Conservation (phyloP, 2,888 invertebrate species). For the Hesperia comma region DNA sequence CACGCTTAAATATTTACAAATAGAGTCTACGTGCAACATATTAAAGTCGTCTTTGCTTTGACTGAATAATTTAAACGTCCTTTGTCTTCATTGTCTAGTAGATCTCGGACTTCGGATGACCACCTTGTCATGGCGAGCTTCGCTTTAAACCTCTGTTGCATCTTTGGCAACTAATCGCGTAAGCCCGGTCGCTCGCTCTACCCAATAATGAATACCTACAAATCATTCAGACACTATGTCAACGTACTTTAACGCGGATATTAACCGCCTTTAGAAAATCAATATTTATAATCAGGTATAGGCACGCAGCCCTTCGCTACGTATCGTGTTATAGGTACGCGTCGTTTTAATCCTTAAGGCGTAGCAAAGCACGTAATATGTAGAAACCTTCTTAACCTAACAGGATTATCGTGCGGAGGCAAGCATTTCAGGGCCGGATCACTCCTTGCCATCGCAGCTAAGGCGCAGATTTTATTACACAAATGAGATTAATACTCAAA, state of each 20-base stretch:
- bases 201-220: slow-evolving; percentile 75
- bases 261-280: slow-evolving; percentile 44
- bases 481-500: slow-evolving; percentile 81
- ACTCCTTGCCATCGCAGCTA: slow-evolving; percentile 75
- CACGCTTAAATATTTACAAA: slow-evolving; percentile 77
- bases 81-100: slow-evolving; percentile 80
- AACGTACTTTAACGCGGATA: slow-evolving; percentile 36
- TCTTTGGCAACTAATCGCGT: slow-evolving; percentile 78
- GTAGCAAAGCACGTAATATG: slow-evolving; percentile 88
- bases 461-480: slow-evolving; percentile 83
- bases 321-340: slow-evolving; percentile 73
- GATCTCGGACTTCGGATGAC: slow-evolving; percentile 81
- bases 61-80: slow-evolving; percentile 78
- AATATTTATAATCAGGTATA: slow-evolving; percentile 44
- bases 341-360: slow-evolving; percentile 87
- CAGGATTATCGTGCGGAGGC: slow-evolving; percentile 88
- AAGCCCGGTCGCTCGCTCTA: slow-evolving; percentile 61
- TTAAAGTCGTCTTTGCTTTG: slow-evolving; percentile 76
- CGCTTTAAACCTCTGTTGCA: slow-evolving; percentile 80
- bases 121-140: slow-evolving; percentile 81
- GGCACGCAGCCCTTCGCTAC: slow-evolving; percentile 53
- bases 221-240: slow-evolving; percentile 35
- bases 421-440: slow-evolving; percentile 85
- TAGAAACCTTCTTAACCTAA: slow-evolving; percentile 89
- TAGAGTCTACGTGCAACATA: slow-evolving; percentile 61